A percentile compares a stretch with the other conserved stretches of the same genome.
These are phyloP conservation scores for Hypsopygia costalis DNA, from an alignment of 2,888 invertebrate species.

Conservation along the genomic window DNA sequence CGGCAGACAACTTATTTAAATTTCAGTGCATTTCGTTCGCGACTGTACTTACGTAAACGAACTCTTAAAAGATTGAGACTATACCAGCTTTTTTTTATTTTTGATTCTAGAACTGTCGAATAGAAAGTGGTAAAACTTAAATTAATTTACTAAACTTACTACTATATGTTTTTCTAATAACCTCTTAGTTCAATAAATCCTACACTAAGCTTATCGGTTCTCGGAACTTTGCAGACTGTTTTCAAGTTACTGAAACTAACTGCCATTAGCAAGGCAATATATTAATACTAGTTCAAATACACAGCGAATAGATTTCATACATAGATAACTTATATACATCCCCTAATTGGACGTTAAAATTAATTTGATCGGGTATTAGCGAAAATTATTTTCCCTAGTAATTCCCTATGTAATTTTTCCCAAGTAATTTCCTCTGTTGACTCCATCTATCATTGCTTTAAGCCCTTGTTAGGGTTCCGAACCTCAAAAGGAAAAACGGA, in stretches of 20 bases:
- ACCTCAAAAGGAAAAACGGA: no score
- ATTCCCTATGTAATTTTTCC: constrained; percentile 2
- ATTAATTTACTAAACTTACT: not conserved
- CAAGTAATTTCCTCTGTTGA: constrained; percentile 4
- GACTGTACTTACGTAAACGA: not conserved
- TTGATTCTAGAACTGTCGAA: not conserved
- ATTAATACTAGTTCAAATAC: not conserved
- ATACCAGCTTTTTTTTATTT: not conserved
- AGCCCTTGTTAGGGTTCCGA: no score
- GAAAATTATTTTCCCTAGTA: constrained; percentile 2
- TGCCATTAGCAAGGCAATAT: constrained; percentile 1
- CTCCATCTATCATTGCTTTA: constrained; percentile 26
- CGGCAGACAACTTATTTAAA: no score
- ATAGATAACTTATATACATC: not conserved
- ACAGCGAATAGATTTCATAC: not conserved
- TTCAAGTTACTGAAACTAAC: not conserved
- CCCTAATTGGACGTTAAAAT: not conserved
- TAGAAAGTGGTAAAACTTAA: not conserved
- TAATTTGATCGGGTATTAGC: not conserved
- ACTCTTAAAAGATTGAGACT: constrained; percentile 1
- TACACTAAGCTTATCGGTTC: not conserved
- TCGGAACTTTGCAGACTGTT: constrained; percentile 1
- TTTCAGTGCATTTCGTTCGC: not conserved
- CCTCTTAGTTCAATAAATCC: constrained; percentile 1
- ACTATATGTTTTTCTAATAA: not conserved